These are phyloP conservation scores for Ariopsis seemanni DNA, from an alignment of 2,113 vertebrate species.

Conservation along the genomic window DNA sequence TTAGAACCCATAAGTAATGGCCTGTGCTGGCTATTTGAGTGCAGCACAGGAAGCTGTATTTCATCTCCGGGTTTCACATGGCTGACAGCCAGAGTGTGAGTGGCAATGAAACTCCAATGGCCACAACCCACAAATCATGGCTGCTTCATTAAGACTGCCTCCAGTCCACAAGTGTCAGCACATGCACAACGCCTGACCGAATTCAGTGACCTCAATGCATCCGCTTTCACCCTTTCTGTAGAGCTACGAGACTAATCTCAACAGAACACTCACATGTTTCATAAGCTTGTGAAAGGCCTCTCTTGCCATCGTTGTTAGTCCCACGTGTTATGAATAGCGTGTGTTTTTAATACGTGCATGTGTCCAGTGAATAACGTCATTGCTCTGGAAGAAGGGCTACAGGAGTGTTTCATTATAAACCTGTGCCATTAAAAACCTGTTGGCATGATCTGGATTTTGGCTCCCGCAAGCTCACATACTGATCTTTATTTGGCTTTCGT, in stretches of 20 bases:
- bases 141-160: slow-evolving; percentile 54
- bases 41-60: slow-evolving; percentile 33
- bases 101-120: slow-evolving; percentile 7
- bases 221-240: slow-evolving; percentile 42
- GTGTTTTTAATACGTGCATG: slow-evolving; percentile 63
- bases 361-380: slow-evolving; percentile 73
- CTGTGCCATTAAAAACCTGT: slow-evolving; percentile 67
- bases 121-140: slow-evolving; percentile 50
- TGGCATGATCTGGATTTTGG: slow-evolving; percentile 63
- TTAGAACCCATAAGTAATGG: slow-evolving; percentile 28
- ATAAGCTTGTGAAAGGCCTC: slow-evolving; percentile 44
- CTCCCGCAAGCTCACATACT: slow-evolving; percentile 55
- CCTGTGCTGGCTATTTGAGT: slow-evolving; percentile 9
- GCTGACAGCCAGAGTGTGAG: slow-evolving; percentile 42
- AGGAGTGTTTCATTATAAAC: slow-evolving; percentile 77
- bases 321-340: slow-evolving; percentile 70
- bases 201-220: slow-evolving; percentile 62
- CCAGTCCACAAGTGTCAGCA: slow-evolving; percentile 56
- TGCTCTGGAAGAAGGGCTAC: slow-evolving; percentile 66
- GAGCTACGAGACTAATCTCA: slow-evolving; percentile 1
- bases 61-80: slow-evolving; percentile 43
- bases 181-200: slow-evolving; percentile 41
- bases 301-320: slow-evolving; percentile 52
- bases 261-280: slow-evolving; percentile 23
- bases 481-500: slow-evolving; percentile 32